Conservation (phyloP, 1,140 invertebrate genomes). For the Onthophagus taurus region DNA sequence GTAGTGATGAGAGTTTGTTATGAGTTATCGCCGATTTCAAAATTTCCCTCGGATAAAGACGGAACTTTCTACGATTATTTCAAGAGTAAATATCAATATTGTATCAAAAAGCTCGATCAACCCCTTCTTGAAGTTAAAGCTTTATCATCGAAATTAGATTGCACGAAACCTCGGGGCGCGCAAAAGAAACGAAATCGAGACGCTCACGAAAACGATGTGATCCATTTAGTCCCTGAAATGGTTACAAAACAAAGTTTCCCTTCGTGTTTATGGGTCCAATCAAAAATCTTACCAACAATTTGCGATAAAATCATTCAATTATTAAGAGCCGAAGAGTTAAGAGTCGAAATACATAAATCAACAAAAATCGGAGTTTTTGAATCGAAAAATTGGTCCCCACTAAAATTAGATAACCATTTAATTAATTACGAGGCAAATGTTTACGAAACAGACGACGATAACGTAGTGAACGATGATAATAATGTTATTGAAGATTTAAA, state of each 20-base stretch:
- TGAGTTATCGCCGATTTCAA: conserved; percentile 64
- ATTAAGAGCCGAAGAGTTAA: conserved; percentile 71
- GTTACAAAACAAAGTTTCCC: conserved; percentile 79
- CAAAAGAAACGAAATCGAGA: conserved; percentile 41
- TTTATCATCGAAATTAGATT: conserved; percentile 68
- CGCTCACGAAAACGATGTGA: conserved; percentile 49
- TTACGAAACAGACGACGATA: not conserved
- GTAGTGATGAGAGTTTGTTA: conserved; percentile 76
- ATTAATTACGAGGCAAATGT: conserved; percentile 17
- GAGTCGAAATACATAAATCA: conserved; percentile 45
- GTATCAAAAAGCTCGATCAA: conserved; percentile 61
- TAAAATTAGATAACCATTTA: conserved; percentile 29
- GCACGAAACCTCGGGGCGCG: conserved; percentile 28
- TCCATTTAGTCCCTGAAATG: conserved; percentile 85
- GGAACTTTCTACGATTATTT: conserved; percentile 76
- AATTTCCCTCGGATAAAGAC: conserved; percentile 71
- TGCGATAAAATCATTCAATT: conserved; percentile 69
- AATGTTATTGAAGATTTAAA: conserved; percentile 1
- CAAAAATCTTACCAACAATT: conserved; percentile 78
- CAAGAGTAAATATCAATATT: conserved; percentile 62
- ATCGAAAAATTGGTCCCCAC: conserved; percentile 27
- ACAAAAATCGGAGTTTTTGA: conserved; percentile 32
- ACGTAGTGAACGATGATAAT: conserved; percentile 1
- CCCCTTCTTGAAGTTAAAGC: conserved; percentile 85
- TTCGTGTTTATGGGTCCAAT: conserved; percentile 82